A percentile compares a stretch with the other conserved stretches of the same genome.
Evolutionary conservation across 2,113 vertebrate species (phyloP).

Genomic region (Percopsis transmontana): DNA sequence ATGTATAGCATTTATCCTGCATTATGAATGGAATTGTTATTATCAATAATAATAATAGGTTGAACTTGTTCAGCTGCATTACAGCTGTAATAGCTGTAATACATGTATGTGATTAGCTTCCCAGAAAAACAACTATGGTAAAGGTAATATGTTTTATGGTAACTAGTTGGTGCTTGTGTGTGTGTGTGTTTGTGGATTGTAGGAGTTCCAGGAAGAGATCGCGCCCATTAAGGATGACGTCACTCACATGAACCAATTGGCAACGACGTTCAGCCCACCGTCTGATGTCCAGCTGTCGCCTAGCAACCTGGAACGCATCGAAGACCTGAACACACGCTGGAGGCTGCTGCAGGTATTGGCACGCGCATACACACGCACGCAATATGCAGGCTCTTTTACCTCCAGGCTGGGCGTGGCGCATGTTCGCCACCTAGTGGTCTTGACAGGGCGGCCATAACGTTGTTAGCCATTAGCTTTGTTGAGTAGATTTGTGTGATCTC

Average conservation of each 20-base stretch:
- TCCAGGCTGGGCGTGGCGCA: neutral
- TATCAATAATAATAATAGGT: too few species aligned
- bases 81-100: too few species aligned
- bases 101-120: too few species aligned
- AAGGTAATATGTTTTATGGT: too few species aligned
- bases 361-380: neutral
- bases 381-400: neutral
- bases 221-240: slow-evolving; percentile 89
- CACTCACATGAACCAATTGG: slow-evolving; percentile 86
- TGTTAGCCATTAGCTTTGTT: neutral
- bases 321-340: slow-evolving; percentile 94
- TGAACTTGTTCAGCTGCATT: too few species aligned
- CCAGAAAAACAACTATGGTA: too few species aligned
- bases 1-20: too few species aligned
- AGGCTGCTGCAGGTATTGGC: slow-evolving; percentile 89
- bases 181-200: slow-evolving; percentile 14
- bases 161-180: neutral
- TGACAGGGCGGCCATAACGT: neutral
- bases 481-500: neutral
- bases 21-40: too few species aligned
- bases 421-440: neutral
- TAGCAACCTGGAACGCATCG: slow-evolving; percentile 85
- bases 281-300: slow-evolving; percentile 87
- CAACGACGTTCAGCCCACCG: slow-evolving; percentile 78
- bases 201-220: slow-evolving; percentile 90